Conservation (phyloP, 2,888 invertebrate genomes). For the Hemaris fuciformis region DNA sequence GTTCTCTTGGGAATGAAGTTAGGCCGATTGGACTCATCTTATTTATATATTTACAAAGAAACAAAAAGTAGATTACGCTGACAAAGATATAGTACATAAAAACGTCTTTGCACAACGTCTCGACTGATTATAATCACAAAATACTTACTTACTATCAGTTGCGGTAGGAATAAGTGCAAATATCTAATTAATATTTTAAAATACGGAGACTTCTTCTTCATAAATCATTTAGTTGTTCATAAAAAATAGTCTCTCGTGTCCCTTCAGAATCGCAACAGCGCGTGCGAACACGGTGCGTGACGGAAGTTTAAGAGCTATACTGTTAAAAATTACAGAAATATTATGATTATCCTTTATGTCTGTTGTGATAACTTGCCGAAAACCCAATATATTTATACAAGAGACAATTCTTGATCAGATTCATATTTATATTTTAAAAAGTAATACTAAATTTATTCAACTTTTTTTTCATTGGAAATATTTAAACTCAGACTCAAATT, state of each 20-base stretch:
- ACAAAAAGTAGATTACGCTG: not conserved
- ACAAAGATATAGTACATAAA: too few species aligned
- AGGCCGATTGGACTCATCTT: not conserved
- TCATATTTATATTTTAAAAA: too few species aligned
- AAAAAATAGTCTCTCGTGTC: conserved; percentile 65
- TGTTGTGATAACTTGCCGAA: too few species aligned
- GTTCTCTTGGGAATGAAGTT: conserved; percentile 23
- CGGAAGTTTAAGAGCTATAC: conserved; percentile 1
- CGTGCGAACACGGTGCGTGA: conserved; percentile 23
- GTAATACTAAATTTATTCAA: too few species aligned
- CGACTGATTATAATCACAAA: too few species aligned
- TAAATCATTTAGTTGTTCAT: conserved; percentile 80
- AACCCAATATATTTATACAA: too few species aligned
- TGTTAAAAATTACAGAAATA: not conserved
- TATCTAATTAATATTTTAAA: not conserved
- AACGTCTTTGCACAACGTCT: too few species aligned
- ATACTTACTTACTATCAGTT: too few species aligned
- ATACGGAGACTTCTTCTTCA: conserved; percentile 43
- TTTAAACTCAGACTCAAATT: too few species aligned
- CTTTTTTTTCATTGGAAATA: too few species aligned
- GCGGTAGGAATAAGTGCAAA: not conserved
- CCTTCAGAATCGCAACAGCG: conserved; percentile 31
- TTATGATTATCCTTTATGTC: not conserved
- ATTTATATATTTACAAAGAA: not conserved
- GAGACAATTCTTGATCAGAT: too few species aligned